phyloP scores from a whole-genome alignment of 2,888 invertebrate genomes.

The Rhodophaea formosa region DNA sequence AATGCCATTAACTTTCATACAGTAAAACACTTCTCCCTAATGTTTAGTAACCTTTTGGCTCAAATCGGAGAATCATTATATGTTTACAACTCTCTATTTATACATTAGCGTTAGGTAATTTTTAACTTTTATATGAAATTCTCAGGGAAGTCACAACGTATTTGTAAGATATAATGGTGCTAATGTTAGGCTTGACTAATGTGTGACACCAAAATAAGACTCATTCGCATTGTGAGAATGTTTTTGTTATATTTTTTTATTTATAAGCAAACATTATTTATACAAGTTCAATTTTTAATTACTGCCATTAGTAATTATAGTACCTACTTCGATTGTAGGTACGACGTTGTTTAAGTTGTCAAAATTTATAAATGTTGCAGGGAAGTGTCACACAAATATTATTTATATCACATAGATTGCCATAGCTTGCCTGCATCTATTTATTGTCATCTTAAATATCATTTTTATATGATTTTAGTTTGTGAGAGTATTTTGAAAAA shows the following conservation, averaged over 20 bases:
- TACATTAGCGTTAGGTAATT: slow-evolving; percentile 78
- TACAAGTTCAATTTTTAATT: slow-evolving; percentile 71
- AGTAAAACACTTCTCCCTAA: slow-evolving; percentile 63
- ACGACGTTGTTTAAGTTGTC: slow-evolving; percentile 45
- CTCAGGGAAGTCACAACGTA: slow-evolving; percentile 79
- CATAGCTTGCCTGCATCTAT: slow-evolving; percentile 80
- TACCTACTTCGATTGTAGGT: slow-evolving; percentile 62
- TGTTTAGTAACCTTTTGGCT: slow-evolving; percentile 67
- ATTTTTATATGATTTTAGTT: slow-evolving; percentile 71
- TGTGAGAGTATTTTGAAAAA: slow-evolving; percentile 73
- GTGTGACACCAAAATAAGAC: slow-evolving; percentile 80
- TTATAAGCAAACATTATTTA: slow-evolving; percentile 78
- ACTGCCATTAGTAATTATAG: slow-evolving; percentile 76
- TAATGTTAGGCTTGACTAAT: slow-evolving; percentile 79
- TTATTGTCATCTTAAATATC: slow-evolving; percentile 61
- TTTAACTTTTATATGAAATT: slow-evolving; percentile 79
- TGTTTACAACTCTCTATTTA: slow-evolving; percentile 74
- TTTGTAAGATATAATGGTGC: slow-evolving; percentile 79
- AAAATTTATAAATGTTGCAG: slow-evolving; percentile 70
- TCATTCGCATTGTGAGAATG: slow-evolving; percentile 75
- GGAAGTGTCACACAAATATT: slow-evolving; percentile 71
- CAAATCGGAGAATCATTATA: slow-evolving; percentile 74
- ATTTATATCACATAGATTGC: slow-evolving; percentile 74
- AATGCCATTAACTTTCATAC: slow-evolving; percentile 75
- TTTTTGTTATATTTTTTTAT: slow-evolving; percentile 77